A percentile compares a stretch with the other conserved stretches of the same genome.
phyloP scores from a whole-genome alignment of 2,113 vertebrate genomes.

The Agapornis roseicollis region DNA sequence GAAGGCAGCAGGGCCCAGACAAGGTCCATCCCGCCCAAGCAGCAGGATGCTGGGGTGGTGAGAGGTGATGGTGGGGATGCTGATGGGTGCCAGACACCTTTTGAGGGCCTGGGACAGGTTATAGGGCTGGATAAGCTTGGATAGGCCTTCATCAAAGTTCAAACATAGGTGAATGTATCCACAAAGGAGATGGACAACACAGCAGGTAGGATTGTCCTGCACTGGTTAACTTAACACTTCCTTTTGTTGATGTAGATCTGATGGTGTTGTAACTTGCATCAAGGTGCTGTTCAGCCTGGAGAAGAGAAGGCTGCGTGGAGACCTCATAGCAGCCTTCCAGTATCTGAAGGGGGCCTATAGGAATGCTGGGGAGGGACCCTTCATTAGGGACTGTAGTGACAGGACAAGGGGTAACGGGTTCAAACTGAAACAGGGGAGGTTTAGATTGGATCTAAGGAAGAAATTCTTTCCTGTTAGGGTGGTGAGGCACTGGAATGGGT shows the following conservation, averaged over 20 bases:
- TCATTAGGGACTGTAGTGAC: too few species aligned
- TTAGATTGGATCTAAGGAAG: too few species aligned
- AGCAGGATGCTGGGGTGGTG: fast-evolving
- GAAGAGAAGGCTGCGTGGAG: too few species aligned
- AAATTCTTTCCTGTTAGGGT: too few species aligned
- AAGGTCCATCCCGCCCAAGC: neutral
- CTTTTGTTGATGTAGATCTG: neutral
- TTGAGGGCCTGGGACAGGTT: neutral
- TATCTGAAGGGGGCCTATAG: too few species aligned
- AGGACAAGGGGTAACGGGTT: too few species aligned
- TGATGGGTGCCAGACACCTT: fast-evolving
- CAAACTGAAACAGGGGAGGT: too few species aligned
- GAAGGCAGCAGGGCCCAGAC: neutral
- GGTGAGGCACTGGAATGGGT: too few species aligned
- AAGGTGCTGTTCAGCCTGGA: too few species aligned
- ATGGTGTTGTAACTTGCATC: fast-evolving
- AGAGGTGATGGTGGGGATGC: fast-evolving
- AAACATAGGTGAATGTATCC: fast-evolving
- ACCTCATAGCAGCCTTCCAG: too few species aligned
- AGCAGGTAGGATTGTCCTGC: neutral
- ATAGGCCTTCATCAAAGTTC: neutral
- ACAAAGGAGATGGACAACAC: fast-evolving
- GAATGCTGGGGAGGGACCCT: too few species aligned
- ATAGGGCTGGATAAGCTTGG: neutral
- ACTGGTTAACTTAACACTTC: neutral